Conservation (phyloP, 2,113 vertebrate species). For the Eonycteris spelaea region DNA sequence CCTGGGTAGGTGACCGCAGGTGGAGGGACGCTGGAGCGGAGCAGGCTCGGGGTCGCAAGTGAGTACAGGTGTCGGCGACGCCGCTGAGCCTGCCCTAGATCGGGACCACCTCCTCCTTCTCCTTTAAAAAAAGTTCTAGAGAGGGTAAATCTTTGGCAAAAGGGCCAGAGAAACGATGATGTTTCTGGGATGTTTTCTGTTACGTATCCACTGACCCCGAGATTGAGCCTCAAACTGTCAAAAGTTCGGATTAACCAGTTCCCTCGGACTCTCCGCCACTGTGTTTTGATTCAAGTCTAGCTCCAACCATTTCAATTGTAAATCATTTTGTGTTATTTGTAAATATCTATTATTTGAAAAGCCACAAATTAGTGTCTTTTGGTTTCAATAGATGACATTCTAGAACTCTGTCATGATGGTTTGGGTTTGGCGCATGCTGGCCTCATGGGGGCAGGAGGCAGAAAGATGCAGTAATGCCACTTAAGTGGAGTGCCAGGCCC, state of each 20-base stretch:
- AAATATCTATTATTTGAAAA: neutral
- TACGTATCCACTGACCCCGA: neutral
- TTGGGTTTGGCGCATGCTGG: rapidly evolving
- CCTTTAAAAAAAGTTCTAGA: neutral
- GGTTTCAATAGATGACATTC: neutral
- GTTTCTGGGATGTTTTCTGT: rapidly evolving
- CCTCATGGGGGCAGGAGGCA: neutral
- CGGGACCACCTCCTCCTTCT: too few relatives aligned
- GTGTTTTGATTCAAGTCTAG: too few relatives aligned
- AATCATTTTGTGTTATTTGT: neutral
- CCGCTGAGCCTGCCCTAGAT: neutral
- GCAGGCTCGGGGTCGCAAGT: neutral
- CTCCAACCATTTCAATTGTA: neutral
- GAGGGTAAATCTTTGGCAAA: neutral
- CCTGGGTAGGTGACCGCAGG: neutral
- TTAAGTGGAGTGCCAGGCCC: neutral
- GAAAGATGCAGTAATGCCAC: neutral
- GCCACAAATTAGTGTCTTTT: neutral
- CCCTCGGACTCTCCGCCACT: rapidly evolving
- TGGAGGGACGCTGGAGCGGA: neutral
- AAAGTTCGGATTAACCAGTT: neutral
- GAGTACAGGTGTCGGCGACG: neutral
- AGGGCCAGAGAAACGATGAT: too few relatives aligned
- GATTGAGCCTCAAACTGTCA: neutral
- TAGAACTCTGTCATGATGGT: rapidly evolving